Evolutionary conservation across 2,113 vertebrate species (phyloP), one percentile per base, ranked within the genome.

Genomic region (Electrona antarctica): DNA sequence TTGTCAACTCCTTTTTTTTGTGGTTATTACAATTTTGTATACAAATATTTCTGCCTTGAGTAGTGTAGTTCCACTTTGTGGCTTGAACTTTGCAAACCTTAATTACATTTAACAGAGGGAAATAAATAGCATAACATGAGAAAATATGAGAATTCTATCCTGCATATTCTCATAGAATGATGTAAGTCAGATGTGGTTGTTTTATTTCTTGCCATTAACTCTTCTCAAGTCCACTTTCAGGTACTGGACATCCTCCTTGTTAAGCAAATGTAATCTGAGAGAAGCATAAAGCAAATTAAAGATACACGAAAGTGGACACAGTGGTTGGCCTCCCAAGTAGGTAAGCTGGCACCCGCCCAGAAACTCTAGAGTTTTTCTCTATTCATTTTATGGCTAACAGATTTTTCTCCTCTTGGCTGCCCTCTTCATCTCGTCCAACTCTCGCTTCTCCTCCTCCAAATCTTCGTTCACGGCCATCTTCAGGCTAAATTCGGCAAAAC

Each of bases 391-490:
- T 33, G 0, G 1, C 41, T 60, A 73, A 52, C 92, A 96, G 1
- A 77, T 90, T 85, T 92, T 96, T 90, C 91, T 90, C 87, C 91
- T 96, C 90, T 96, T 97, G 12, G 79, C 72, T 58, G 67, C 92
- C 83, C 91, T 93, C 65, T 93, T 94, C 58, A 95, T 29, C 77
- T 96, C 95, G 67, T 96, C 95, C 80, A 95, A 92, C 73, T 97
- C 96, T 21, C 91, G 90, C 70, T 61, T 94, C 91, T 96, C 76
- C 85, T 98, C 96, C 81, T 97, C 96, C 46, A 95, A 84, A 74
- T 98, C 96, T 68, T 97, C 96, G 41, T 95, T 92, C 64, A 98
- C 95, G 63, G 96, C 96, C 7, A 98, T 61, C 85, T 90, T 93
- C 87, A 98, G 91, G 73, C 97, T 97, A 85, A 65, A 74, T 33